Conservation (phyloP, 1,140 invertebrate genomes). For the Diploscapter pachys region DNA sequence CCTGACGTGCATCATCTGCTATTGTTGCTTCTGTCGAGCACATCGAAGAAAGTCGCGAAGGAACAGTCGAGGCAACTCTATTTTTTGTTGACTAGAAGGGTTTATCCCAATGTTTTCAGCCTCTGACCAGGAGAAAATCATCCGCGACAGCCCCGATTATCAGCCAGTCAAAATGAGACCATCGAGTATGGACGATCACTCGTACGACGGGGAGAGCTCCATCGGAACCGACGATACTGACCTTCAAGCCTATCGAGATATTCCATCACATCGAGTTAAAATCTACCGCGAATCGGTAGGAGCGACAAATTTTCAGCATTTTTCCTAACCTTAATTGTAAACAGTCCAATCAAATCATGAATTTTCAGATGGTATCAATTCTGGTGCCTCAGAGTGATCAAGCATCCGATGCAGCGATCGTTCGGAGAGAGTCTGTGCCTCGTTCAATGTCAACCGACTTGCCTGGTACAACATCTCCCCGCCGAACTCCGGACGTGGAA, state of each 20-base stretch:
- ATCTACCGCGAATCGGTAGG: constrained; percentile 30
- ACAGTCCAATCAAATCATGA: neutral
- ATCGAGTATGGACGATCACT: constrained; percentile 1
- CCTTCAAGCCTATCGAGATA: constrained; percentile 28
- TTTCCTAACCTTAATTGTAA: neutral
- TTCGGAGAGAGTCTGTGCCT: constrained; percentile 17
- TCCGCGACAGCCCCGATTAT: constrained; percentile 32
- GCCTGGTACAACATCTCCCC: constrained; percentile 6
- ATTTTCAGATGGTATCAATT: constrained; percentile 30
- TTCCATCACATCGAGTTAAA: constrained; percentile 29
- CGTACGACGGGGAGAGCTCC: constrained; percentile 21
- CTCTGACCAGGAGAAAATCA: constrained; percentile 19
- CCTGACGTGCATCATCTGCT: constrained; percentile 20
- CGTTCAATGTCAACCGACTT: constrained; percentile 13
- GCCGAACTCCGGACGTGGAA: neutral
- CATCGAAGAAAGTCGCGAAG: constrained; percentile 13
- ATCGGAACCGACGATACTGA: constrained; percentile 33
- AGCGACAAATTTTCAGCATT: neutral
- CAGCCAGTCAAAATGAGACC: constrained; percentile 25
- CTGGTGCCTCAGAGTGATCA: constrained; percentile 23
- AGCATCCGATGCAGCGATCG: constrained; percentile 26
- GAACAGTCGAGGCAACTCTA: constrained; percentile 4
- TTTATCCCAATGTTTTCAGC: neutral
- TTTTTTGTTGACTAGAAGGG: neutral
- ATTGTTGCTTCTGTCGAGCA: constrained; percentile 19